Base-by-base conservation (phyloP, 2,888 invertebrate genomes). In the Leucoma salicis region DNA sequence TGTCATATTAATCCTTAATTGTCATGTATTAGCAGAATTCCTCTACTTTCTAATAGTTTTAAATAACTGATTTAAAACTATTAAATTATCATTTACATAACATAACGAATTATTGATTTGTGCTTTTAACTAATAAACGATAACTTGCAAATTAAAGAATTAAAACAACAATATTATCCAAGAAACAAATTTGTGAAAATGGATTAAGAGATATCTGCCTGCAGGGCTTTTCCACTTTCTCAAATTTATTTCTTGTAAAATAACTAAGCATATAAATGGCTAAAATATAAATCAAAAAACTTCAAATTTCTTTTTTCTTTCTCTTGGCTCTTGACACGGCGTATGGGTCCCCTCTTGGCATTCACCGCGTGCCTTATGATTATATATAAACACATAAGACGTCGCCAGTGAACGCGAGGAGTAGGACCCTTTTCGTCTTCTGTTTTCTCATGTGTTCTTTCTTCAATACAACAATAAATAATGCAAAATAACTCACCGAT, bases 341-440 rank as follows among this genome's bases (percentile, higher is more conserved):
- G 85, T 38, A 64, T 74, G 63, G 84, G 95, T 94, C 95, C 95
- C 94, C 96, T 96, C 97, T 97, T 97, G 97, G 97, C 97, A 97
- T 97, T 97, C 97, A 97, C 97, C 97, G 97, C 97, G 97, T 97
- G 97, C 97, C 97, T 97, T 97, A 97, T 96, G 96, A 94, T 92
- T 31, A 24, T 83, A 52, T 81, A 75, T 87, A 73, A 85, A 91
- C 91, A 94, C 94, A 97, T 97, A 97, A 90, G 93, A 96, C 96
- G 93, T 95, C 94, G 93, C 93, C 95, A 96, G 96, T 96, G 96
- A 96, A 96, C 94, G 95, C 96, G 94, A 96, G 96, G 96, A 96
- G 95, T 91, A 91, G 91, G 93, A 92, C 92, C 88, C 69, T 65
- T 66, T 49, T 63, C 4, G 57, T 66, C 49, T 60, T 52, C 12